phyloP scores from a whole-genome alignment of 2,888 invertebrate genomes.

The Drosophila subquinaria region DNA sequence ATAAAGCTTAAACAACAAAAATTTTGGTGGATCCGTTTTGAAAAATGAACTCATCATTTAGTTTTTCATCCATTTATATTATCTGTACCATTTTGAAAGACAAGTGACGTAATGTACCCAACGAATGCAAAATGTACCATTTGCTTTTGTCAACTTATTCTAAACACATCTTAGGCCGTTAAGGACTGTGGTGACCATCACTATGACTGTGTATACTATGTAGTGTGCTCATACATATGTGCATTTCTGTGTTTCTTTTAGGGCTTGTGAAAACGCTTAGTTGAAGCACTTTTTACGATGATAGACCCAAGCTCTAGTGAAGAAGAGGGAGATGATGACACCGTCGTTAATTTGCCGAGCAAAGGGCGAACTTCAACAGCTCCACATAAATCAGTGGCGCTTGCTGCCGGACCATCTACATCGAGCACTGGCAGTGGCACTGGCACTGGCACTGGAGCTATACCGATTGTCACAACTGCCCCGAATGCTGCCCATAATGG shows the following conservation, averaged over 20 bases:
- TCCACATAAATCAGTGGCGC: constrained; percentile 73
- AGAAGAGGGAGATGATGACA: constrained; percentile 97
- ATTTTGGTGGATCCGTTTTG: too few relatives aligned
- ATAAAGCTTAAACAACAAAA: too few relatives aligned
- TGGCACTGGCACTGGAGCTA: constrained; percentile 6
- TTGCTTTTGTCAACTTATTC: too few relatives aligned
- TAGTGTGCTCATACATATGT: neutral
- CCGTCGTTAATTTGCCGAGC: constrained; percentile 86
- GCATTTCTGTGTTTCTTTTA: neutral
- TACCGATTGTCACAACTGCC: constrained; percentile 29
- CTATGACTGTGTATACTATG: neutral
- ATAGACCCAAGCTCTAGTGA: constrained; percentile 98
- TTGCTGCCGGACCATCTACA: constrained; percentile 19
- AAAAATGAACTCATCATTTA: too few relatives aligned
- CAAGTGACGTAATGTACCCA: too few relatives aligned
- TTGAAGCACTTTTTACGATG: constrained; percentile 87
- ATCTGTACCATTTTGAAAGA: too few relatives aligned
- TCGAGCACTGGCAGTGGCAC: constrained; percentile 10
- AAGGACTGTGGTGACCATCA: neutral
- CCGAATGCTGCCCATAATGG: constrained; percentile 86
- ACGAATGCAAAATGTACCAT: too few relatives aligned
- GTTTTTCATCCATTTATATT: too few relatives aligned
- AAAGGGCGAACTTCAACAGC: constrained; percentile 72
- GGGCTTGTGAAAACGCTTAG: neutral
- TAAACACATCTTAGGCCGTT: neutral